A percentile compares a stretch with the other conserved stretches of the same genome.
These are phyloP conservation scores for Chaetoderma sp. DNA, from an alignment of 2,888 invertebrate genomes.

Conservation along the genomic window DNA sequence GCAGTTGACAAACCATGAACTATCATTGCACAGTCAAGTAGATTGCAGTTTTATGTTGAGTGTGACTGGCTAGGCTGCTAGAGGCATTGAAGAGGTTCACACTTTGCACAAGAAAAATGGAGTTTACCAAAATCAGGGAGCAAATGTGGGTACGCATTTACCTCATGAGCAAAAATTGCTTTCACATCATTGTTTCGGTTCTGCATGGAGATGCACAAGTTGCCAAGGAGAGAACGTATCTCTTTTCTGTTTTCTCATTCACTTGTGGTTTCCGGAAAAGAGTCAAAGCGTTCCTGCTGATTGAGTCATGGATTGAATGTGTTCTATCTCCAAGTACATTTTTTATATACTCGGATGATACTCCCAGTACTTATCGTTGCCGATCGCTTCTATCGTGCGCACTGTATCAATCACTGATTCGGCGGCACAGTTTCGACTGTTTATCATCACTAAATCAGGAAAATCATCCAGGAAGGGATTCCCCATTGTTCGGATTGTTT, in stretches of 20 bases:
- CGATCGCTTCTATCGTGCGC: constrained; percentile 15
- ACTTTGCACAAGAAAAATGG: constrained; percentile 13
- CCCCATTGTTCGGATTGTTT: constrained; percentile 18
- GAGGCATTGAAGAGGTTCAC: constrained; percentile 11
- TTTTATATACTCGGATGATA: too few relatives aligned
- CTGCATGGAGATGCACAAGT: constrained; percentile 23
- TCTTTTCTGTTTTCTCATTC: constrained; percentile 2
- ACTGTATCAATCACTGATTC: constrained; percentile 15
- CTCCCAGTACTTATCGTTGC: constrained; percentile 9
- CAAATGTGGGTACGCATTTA: constrained; percentile 12
- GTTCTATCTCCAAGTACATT: constrained; percentile 10
- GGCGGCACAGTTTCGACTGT: constrained; percentile 16
- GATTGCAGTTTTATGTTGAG: constrained; percentile 10
- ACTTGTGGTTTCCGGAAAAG: constrained; percentile 16
- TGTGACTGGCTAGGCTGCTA: neutral
- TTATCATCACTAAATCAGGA: constrained; percentile 20
- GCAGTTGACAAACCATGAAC: constrained; percentile 25
- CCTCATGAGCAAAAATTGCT: constrained; percentile 28
- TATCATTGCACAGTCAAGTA: constrained; percentile 35
- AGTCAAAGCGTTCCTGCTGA: constrained; percentile 15
- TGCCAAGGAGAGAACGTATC: constrained; percentile 11
- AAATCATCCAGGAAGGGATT: constrained; percentile 27
- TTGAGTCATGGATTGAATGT: constrained; percentile 19
- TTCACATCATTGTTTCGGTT: constrained; percentile 10
- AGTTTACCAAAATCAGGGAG: constrained; percentile 22